Evolutionary conservation across 1,140 invertebrate genomes (phyloP).

Genomic region (Drosophila yakuba): DNA sequence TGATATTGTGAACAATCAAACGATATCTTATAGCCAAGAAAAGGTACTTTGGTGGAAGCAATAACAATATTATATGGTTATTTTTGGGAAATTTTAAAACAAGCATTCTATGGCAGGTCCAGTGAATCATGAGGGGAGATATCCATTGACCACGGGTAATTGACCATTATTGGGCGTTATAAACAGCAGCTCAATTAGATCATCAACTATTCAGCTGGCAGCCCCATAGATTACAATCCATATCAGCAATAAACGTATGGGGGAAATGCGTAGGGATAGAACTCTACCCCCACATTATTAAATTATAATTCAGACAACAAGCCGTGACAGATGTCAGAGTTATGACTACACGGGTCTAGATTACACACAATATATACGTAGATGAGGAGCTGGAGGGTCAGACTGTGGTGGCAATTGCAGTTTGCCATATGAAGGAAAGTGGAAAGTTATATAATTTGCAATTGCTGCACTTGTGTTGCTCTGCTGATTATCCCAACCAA

Average conservation of each 20-base stretch:
- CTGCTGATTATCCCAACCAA: conserved; percentile 23
- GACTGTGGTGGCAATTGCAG: conserved; percentile 34
- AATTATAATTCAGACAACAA: conserved; percentile 77
- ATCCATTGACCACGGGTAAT: background rate
- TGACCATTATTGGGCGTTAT: background rate
- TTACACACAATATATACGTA: conserved; percentile 32
- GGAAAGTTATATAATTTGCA: conserved; percentile 71
- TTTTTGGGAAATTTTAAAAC: conserved; percentile 23
- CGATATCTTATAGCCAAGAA: conserved; percentile 37
- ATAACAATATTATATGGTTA: conserved; percentile 26
- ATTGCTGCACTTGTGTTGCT: conserved; percentile 37
- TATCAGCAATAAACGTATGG: conserved; percentile 22
- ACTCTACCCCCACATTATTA: conserved; percentile 46
- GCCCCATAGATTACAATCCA: conserved; percentile 33
- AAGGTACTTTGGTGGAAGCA: conserved; percentile 19
- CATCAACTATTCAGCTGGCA: conserved; percentile 27
- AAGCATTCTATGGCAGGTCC: background rate
- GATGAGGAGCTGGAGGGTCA: background rate
- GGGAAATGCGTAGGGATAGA: conserved; percentile 27
- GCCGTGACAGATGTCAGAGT: conserved; percentile 75
- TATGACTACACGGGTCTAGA: conserved; percentile 46
- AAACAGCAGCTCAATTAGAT: conserved; percentile 38
- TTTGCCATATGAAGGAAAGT: conserved; percentile 16
- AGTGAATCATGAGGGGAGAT: conserved; percentile 32
- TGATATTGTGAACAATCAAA: conserved; percentile 42